Evolutionary conservation across 30 jellyfish, hydroid and myxozoan species (phyloP).

Genomic region (Rhopilema esculentum): DNA sequence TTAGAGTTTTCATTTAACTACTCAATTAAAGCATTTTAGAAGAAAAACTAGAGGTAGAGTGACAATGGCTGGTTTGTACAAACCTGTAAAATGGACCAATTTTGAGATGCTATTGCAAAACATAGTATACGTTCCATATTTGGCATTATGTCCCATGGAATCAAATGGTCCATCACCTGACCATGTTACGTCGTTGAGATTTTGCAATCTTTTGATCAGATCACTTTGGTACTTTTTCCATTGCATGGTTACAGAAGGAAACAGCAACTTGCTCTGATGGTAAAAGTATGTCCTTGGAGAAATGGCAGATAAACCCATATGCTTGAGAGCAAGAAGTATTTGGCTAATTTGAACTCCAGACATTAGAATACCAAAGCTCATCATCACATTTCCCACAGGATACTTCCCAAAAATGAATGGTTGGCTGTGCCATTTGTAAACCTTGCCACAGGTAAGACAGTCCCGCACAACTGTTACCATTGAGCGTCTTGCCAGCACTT

Average conservation of each 20-base stretch:
- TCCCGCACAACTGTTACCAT: slow-evolving; percentile 38
- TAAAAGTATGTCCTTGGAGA: slow-evolving; percentile 12
- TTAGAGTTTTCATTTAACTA: not conserved
- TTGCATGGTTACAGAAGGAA: not conserved
- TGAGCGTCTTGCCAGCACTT: slow-evolving; percentile 19
- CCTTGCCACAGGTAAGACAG: slow-evolving; percentile 26
- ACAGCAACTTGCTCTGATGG: not conserved
- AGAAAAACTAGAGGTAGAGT: not conserved
- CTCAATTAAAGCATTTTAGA: not conserved
- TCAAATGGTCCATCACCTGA: not conserved
- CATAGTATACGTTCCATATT: not conserved
- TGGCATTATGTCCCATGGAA: not conserved
- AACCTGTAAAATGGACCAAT: not conserved
- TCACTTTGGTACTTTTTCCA: not conserved
- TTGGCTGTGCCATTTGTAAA: slow-evolving; percentile 23
- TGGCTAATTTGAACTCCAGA: slow-evolving; percentile 18
- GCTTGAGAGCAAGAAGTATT: slow-evolving; percentile 21
- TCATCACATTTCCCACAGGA: slow-evolving; percentile 42
- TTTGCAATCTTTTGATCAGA: not conserved
- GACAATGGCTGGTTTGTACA: not conserved
- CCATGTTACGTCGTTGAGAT: not conserved
- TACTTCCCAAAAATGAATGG: slow-evolving; percentile 12
- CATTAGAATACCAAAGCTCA: slow-evolving; percentile 21
- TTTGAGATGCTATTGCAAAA: not conserved
- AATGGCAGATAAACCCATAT: slow-evolving; percentile 42